Percentiles rank a stretch among this genome's conserved stretches.
These are phyloP conservation scores for Sweltsa coloradensis DNA, from an alignment of 1,140 invertebrate species.

Conservation along the genomic window DNA sequence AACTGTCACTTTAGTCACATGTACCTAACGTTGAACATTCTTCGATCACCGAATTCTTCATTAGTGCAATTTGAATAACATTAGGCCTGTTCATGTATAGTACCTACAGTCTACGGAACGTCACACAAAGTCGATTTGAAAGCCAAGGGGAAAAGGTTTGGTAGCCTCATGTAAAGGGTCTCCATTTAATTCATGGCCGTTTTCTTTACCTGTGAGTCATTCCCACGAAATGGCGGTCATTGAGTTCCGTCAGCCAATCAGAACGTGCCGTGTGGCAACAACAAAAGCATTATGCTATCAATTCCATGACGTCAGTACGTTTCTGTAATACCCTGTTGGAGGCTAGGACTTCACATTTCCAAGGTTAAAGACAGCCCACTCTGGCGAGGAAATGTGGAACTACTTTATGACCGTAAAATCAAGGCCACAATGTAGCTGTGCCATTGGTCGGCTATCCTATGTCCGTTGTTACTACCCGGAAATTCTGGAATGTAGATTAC, in stretches of 20 bases:
- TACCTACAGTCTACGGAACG: conserved; percentile 7
- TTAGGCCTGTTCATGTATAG: no score
- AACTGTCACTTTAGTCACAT: no score
- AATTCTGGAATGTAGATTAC: neutral
- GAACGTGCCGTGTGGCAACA: conserved; percentile 10
- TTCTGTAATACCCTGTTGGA: conserved; percentile 2
- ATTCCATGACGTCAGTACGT: conserved; percentile 6
- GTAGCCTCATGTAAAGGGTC: conserved; percentile 11
- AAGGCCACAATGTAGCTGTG: no score
- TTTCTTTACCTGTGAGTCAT: conserved; percentile 13
- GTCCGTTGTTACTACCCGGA: conserved; percentile 1
- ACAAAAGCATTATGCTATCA: conserved; percentile 8
- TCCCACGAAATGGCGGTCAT: conserved; percentile 11
- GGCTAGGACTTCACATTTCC: conserved; percentile 11
- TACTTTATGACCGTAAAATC: neutral
- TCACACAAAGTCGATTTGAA: conserved; percentile 11
- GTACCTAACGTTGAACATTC: no score
- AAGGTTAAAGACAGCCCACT: no score
- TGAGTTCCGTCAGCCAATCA: conserved; percentile 8
- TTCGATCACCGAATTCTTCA: no score
- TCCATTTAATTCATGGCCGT: conserved; percentile 11
- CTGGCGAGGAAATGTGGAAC: no score
- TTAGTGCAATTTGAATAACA: no score
- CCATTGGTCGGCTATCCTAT: no score
- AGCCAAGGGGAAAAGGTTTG: conserved; percentile 8